These are phyloP conservation scores for Peromyscus polionotus DNA, from an alignment of 2,113 vertebrate species.

Conservation along the genomic window DNA sequence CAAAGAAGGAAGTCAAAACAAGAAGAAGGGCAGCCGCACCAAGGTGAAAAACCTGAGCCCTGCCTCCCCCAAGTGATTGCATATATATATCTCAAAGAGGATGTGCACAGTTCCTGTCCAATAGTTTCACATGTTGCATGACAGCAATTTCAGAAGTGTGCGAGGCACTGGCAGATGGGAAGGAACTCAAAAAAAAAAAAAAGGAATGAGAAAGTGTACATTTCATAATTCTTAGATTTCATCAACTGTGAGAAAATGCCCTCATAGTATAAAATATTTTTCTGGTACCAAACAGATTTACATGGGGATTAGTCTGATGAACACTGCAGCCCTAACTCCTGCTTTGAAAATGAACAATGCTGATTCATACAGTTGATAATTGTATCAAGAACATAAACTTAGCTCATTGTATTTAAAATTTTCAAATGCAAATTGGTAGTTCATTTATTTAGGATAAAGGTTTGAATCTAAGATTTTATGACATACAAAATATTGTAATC, in stretches of 20 bases:
- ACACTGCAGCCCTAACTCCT: background rate
- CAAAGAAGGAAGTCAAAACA: background rate
- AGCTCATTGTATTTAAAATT: background rate
- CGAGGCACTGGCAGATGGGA: background rate
- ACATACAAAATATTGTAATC: conserved; percentile 16
- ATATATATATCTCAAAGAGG: background rate
- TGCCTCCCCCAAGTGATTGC: accelerated
- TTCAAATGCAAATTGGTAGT: background rate
- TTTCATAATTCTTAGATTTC: background rate
- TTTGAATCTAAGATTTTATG: background rate
- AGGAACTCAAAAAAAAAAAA: background rate
- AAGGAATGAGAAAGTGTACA: background rate
- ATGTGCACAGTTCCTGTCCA: background rate
- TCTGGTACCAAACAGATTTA: background rate
- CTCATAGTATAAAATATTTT: background rate
- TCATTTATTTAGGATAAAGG: background rate
- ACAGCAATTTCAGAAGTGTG: background rate
- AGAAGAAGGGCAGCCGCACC: background rate
- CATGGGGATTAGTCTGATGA: conserved; percentile 31
- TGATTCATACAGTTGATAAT: background rate
- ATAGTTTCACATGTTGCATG: background rate
- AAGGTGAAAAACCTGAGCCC: background rate
- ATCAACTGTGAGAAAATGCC: background rate
- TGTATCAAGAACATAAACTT: background rate
- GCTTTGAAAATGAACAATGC: conserved; percentile 15